Percentiles rank a stretch among this genome's conserved stretches.
phyloP scores from a whole-genome alignment of 2,888 invertebrate genomes.

The Eilema sororculum region DNA sequence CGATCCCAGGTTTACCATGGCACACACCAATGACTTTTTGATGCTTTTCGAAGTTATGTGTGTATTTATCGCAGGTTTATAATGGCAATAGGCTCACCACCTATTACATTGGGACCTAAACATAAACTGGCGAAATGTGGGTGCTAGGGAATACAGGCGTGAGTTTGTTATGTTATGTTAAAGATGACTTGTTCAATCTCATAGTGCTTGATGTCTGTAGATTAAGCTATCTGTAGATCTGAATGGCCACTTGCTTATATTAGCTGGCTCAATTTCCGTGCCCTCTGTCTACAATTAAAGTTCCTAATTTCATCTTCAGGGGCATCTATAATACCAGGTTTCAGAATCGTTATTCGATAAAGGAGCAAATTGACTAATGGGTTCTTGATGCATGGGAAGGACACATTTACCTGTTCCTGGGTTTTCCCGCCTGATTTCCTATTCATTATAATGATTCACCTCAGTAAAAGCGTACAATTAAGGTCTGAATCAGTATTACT shows the following conservation, averaged over 20 bases:
- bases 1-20: no score
- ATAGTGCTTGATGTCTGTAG: background rate
- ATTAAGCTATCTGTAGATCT: no score
- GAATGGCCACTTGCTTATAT: background rate
- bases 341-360: background rate
- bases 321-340: background rate
- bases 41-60: no score
- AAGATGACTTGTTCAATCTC: background rate
- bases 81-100: no score
- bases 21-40: no score
- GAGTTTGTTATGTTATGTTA: no score
- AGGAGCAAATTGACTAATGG: background rate
- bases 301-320: background rate
- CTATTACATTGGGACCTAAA: no score
- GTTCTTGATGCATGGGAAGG: background rate
- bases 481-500: constrained; percentile 57
- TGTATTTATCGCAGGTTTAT: no score
- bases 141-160: no score
- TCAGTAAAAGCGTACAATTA: constrained; percentile 61
- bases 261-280: background rate
- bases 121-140: no score
- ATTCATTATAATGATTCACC: constrained; percentile 65
- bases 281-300: background rate
- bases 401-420: constrained; percentile 47
- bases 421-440: constrained; percentile 55